A percentile compares a stretch with the other conserved stretches of the same genome.
Conservation (phyloP, 2,797 vertebrate species). For the Phaenicophaeus curvirostris region DNA sequence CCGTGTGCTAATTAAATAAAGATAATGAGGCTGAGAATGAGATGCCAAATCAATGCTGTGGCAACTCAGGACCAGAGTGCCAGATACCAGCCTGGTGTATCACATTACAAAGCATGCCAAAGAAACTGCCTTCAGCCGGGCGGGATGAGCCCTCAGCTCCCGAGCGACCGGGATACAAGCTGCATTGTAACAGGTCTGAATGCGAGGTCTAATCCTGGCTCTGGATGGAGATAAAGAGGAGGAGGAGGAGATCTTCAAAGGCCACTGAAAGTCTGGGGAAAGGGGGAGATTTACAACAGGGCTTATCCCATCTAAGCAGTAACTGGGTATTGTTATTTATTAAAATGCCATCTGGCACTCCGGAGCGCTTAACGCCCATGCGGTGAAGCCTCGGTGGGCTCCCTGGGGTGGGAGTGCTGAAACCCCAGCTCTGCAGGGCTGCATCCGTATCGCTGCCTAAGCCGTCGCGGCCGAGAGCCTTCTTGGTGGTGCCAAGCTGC, state of each 20-base stretch:
- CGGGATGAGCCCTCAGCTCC: constrained; percentile 38
- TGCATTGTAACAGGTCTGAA: constrained; percentile 57
- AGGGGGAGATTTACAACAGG: constrained; percentile 63
- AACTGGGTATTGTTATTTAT: constrained; percentile 70
- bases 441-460: neutral
- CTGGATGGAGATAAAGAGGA: constrained; percentile 77
- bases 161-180: constrained; percentile 4
- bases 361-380: neutral
- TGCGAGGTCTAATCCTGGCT: constrained; percentile 55
- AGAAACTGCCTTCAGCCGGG: constrained; percentile 39
- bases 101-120: constrained; percentile 56
- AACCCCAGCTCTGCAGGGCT: neutral
- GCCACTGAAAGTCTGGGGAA: constrained; percentile 61
- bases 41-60: constrained; percentile 68
- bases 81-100: constrained; percentile 50
- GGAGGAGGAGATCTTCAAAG: constrained; percentile 67
- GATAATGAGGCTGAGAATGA: constrained; percentile 62
- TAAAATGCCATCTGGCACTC: constrained; percentile 59
- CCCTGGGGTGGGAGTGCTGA: neutral
- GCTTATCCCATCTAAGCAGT: constrained; percentile 66
- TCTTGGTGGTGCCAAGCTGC: neutral
- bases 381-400: neutral
- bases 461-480: rapidly evolving
- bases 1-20: constrained; percentile 64
- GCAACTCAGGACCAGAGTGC: constrained; percentile 44